phyloP scores from a whole-genome alignment of 2,113 vertebrate genomes.

The Tinamus guttatus region DNA sequence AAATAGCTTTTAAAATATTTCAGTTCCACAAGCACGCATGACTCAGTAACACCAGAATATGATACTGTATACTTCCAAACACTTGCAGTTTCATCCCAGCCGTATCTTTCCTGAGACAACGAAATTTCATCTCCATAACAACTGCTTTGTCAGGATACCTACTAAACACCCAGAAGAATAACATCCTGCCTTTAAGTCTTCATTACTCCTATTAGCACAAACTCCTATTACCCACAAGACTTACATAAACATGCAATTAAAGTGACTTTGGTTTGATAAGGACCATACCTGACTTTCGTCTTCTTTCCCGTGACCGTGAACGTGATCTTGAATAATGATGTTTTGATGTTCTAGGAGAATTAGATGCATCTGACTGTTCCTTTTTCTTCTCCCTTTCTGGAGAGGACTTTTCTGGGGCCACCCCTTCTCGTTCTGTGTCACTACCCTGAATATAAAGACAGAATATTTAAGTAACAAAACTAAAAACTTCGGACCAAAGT shows the following conservation, averaged over 20 bases:
- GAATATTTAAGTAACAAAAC: background rate
- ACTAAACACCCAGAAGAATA: background rate
- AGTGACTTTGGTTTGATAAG: background rate
- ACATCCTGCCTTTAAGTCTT: background rate
- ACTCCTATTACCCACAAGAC: background rate
- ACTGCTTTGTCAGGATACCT: background rate
- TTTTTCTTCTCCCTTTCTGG: slow-evolving; percentile 87
- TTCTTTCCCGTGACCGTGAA: slow-evolving; percentile 89
- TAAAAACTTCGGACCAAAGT: background rate
- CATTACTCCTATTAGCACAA: background rate
- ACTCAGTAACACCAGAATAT: background rate
- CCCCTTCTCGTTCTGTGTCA: slow-evolving; percentile 85
- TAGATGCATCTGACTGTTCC: slow-evolving; percentile 87
- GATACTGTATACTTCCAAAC: background rate
- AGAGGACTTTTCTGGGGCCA: slow-evolving; percentile 81
- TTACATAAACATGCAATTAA: background rate
- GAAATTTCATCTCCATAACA: background rate
- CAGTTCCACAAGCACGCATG: background rate
- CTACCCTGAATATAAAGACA: slow-evolving; percentile 81
- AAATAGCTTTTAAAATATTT: background rate
- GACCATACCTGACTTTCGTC: slow-evolving; percentile 86
- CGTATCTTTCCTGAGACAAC: background rate
- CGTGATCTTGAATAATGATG: slow-evolving; percentile 93
- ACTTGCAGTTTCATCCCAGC: background rate
- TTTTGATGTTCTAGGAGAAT: slow-evolving; percentile 90